Evolutionary conservation across 2,113 vertebrate genomes (phyloP), one percentile per base, ranked within the genome.

Genomic region (Vulpes lagopus): DNA sequence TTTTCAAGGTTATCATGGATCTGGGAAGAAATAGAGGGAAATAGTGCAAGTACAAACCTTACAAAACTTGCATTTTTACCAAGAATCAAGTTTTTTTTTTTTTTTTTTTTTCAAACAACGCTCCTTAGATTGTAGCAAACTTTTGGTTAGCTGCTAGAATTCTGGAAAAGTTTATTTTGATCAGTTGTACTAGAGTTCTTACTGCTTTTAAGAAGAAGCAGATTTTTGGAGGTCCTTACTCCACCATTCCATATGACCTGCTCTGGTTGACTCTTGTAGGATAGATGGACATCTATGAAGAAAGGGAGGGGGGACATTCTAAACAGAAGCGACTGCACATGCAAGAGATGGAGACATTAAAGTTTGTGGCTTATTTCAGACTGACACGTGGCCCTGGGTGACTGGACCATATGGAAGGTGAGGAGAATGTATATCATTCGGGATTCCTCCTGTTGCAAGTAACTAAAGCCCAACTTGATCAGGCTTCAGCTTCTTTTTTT

Each of bases 101-200:
- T n/a, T n/a, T 35, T 20, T 51, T 78, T 89, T 78, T 81, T 38
- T 32, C 11, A 15, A 89, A 84, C 69, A 64, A 80, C 53, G 59
- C 60, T 83, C 32, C 74, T 83, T 8, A 22, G 78, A 96, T 76
- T 64, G 19, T 90, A 93, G 6, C 17, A 96, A 89, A 43, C 32
- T 87, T 89, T 95, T 95, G 64, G 51, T 89, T 89, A 74, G 64
- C 93, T 92, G 79, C 49, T 43, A 93, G 51, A 87, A 74, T 65
- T 96, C 74, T 79, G 32, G 38, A 94, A 92, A 97, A 86, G 67
- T 85, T 94, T 12, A 90, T 87, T 94, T 97, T 96, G 81, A 94
- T 8, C 32, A 94, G 79, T 93, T 74, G 19, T 94, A 38, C 62
- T 85, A 69, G 69, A 83, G 22, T 74, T 96, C 19, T 93, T 57